phyloP scores from a whole-genome alignment of 2,113 vertebrate genomes.

The Cacatua alba region DNA sequence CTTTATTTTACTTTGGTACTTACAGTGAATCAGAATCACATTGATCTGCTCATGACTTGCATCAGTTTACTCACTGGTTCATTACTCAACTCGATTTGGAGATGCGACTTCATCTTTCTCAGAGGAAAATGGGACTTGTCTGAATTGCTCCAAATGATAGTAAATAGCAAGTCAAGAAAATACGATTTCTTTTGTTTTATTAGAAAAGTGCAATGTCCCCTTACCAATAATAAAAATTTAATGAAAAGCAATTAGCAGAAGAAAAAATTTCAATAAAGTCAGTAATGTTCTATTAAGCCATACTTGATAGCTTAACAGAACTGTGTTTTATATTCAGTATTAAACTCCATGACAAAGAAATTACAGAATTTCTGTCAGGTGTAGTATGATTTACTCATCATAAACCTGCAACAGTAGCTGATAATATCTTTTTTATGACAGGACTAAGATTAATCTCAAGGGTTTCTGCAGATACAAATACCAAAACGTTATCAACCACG shows the following conservation, averaged over 20 bases:
- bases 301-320: background rate
- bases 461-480: background rate
- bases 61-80: background rate
- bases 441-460: constrained; percentile 3
- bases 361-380: constrained; percentile 8
- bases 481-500: background rate
- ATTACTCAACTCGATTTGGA: background rate
- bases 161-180: background rate
- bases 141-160: background rate
- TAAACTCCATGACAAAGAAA: constrained; percentile 23
- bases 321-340: background rate
- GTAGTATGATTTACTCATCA: constrained; percentile 26
- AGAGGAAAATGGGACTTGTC: background rate
- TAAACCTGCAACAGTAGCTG: background rate
- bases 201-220: background rate
- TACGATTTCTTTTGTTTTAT: background rate
- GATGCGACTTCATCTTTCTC: background rate
- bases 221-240: constrained; percentile 20
- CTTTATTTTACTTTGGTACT: background rate
- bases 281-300: background rate
- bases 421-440: constrained; percentile 27
- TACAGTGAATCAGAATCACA: background rate
- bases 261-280: constrained; percentile 40
- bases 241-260: constrained; percentile 49
- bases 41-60: background rate